Conservation (phyloP, 1,140 invertebrate species). For the Diorhabda elongata region DNA sequence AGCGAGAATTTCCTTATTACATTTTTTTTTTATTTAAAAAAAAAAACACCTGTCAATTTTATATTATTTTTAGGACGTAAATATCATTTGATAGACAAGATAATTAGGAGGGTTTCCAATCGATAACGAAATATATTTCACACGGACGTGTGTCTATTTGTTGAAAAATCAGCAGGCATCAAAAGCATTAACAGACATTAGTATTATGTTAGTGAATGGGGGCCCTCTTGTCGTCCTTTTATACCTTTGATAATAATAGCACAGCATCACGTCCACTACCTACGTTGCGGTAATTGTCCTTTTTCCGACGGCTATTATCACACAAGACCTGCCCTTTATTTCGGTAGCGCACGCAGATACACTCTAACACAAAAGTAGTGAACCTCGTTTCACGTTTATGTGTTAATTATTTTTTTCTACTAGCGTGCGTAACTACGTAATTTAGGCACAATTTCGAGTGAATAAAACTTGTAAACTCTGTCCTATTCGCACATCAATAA, state of each 20-base stretch:
- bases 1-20: conserved; percentile 11
- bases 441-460: too few species aligned
- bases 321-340: not conserved
- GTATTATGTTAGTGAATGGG: conserved; percentile 15
- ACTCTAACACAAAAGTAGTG: not conserved
- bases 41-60: conserved; percentile 10
- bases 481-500: too few species aligned
- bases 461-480: too few species aligned
- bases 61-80: too few species aligned
- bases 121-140: conserved; percentile 9
- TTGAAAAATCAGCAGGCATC: conserved; percentile 9
- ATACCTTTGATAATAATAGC: conserved; percentile 12
- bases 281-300: conserved; percentile 16
- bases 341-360: not conserved
- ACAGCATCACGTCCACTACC: conserved; percentile 13
- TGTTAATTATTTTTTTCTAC: too few species aligned
- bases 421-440: too few species aligned
- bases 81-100: too few species aligned
- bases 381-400: not conserved
- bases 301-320: conserved; percentile 5
- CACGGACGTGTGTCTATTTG: conserved; percentile 14
- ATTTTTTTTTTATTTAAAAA: conserved; percentile 5
- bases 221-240: conserved; percentile 14
- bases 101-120: not conserved
- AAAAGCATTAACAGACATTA: conserved; percentile 15